phyloP scores from a whole-genome alignment of 1,140 invertebrate species.

The Oppia nitens region DNA sequence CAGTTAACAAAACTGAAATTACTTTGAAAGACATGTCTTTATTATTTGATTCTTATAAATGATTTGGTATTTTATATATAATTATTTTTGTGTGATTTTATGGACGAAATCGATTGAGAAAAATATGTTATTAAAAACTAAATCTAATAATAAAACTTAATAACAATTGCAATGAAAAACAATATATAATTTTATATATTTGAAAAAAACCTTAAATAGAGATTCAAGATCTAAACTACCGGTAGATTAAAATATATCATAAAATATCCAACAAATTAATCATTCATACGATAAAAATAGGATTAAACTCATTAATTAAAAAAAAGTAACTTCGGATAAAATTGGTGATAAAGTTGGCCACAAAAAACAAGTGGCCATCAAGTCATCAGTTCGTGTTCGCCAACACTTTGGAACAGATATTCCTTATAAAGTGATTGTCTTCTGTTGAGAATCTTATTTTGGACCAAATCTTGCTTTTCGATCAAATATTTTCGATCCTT shows the following conservation, averaged over 20 bases:
- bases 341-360: background rate
- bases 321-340: background rate
- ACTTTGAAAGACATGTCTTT: too few species aligned
- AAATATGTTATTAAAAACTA: too few species aligned
- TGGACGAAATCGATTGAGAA: too few species aligned
- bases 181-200: too few species aligned
- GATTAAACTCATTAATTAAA: background rate
- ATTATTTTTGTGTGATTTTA: too few species aligned
- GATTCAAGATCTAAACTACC: too few species aligned
- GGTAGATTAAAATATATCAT: background rate
- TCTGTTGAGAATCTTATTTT: constrained; percentile 32
- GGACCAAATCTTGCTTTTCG: constrained; percentile 33
- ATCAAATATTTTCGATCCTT: constrained; percentile 31
- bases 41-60: too few species aligned
- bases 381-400: constrained; percentile 33
- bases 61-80: too few species aligned
- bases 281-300: background rate
- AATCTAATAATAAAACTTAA: too few species aligned
- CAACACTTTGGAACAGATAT: constrained; percentile 37
- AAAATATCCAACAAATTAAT: background rate
- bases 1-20: too few species aligned
- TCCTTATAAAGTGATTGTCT: constrained; percentile 36
- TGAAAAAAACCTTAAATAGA: too few species aligned
- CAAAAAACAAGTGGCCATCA: background rate
- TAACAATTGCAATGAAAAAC: too few species aligned